A percentile compares a stretch with the other conserved stretches of the same genome.
Conservation (phyloP, 2,888 invertebrate species). For the Amphipyra tragopoginis region DNA sequence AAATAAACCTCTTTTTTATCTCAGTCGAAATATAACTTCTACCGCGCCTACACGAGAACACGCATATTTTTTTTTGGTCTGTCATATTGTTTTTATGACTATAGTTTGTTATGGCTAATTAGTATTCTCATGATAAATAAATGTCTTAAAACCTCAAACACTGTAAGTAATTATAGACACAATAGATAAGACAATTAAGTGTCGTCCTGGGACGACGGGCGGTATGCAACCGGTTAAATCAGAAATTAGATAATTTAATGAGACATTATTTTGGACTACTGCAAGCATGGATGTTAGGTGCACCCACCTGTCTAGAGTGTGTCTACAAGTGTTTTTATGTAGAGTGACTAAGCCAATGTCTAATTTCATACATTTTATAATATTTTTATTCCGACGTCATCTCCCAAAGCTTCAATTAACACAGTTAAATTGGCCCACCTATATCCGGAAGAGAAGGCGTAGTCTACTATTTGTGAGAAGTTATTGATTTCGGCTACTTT, state of each 20-base stretch:
- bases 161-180: no score
- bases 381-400: not conserved
- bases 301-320: conserved; percentile 21
- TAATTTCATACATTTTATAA: conserved; percentile 3
- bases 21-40: no score
- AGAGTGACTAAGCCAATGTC: not conserved
- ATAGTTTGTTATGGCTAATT: conserved; percentile 2
- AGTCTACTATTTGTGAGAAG: conserved; percentile 15
- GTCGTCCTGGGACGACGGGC: no score
- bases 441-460: not conserved
- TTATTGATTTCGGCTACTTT: conserved; percentile 37
- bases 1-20: no score
- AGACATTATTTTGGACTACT: not conserved
- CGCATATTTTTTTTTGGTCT: not conserved
- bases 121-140: no score
- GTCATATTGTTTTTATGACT: not conserved
- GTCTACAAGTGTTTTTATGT: conserved; percentile 5
- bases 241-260: not conserved
- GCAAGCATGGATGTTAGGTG: not conserved
- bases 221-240: no score
- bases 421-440: conserved; percentile 3
- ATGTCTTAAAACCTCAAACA: no score
- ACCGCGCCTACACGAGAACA: no score
- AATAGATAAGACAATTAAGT: no score
- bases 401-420: conserved; percentile 9